Conservation (phyloP, 53 echinoderm and acorn worm species). For the Mesocentrotus franciscanus region DNA sequence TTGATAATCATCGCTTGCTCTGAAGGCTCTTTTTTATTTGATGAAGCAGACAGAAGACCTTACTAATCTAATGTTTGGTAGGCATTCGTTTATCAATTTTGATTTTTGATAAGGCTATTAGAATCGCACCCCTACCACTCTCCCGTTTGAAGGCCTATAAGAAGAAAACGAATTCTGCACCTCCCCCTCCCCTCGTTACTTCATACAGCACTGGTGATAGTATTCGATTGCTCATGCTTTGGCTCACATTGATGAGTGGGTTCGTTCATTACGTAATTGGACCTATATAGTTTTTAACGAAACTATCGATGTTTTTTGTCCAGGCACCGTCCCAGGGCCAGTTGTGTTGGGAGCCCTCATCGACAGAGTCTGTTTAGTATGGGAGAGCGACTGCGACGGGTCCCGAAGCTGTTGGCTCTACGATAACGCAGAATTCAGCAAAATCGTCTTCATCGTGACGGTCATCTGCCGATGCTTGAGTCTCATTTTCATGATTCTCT, state of each 20-base stretch:
- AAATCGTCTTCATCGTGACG: conserved; percentile 4
- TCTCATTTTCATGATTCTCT: neutral
- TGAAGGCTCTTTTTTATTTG: neutral
- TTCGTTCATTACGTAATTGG: no score
- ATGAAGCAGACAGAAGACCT: no score
- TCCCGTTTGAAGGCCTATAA: no score
- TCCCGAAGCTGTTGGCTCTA: conserved; percentile 73
- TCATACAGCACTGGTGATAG: no score
- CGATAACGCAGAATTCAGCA: conserved; percentile 62
- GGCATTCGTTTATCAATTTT: no score
- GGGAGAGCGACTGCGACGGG: conserved; percentile 70
- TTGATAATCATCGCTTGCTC: neutral
- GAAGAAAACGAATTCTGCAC: no score
- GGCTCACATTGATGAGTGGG: neutral
- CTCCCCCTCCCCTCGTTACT: no score
- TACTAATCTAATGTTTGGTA: no score
- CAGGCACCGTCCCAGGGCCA: conserved; percentile 76
- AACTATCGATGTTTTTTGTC: neutral
- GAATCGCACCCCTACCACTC: no score
- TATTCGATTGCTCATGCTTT: no score
- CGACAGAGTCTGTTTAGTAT: conserved; percentile 72
- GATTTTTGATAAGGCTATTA: no score
- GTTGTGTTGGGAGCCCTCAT: conserved; percentile 72
- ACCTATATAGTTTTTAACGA: no score
- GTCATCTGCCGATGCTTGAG: conserved; percentile 2